Evolutionary conservation across 1,140 invertebrate species (phyloP), one percentile per base, ranked within the genome.

Genomic region (Mercenaria mercenaria): DNA sequence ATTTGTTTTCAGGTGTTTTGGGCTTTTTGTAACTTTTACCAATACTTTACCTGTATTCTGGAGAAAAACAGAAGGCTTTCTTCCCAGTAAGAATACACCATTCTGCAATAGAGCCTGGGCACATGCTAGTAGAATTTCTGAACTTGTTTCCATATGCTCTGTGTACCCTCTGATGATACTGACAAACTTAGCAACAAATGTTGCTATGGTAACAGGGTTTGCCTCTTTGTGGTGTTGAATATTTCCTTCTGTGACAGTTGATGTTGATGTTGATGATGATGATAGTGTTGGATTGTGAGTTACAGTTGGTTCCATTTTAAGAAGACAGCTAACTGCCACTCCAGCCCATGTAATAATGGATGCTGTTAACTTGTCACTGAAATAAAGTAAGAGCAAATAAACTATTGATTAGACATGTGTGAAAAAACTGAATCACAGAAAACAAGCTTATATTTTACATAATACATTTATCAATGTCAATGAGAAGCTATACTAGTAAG

Each of bases 81-180:
- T 50, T 79, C 76, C 76, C 10, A 56, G 29, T 32, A 79, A 79
- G 15, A 41, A 59, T 32, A 34, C 47, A 34, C 47, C 20, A n/a
- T 82, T 82, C 80, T 67, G 34, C 15, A 64, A 8, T 13, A 85
- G 20, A 32, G 83, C 41, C 67, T 56, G 41, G 41, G 83, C 83
- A 85, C 67, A 85, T 23, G 64, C 47, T 10, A 85, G 41, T 29
- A 85, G 47, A n/a, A 85, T 41, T 0, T 85, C 67, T 4, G 32
- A n/a, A 56, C 67, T 72, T 0, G 83, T 85, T n/a, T 85, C 83
- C 29, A 85, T 32, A 32, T 74, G 69, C 10, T 37, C 43, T 39
- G 83, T 85, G 15, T 74, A 52, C 0, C 64, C 69, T 72, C 67
- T 67, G 0, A 85, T 39, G 2, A 72, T 74, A 56, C n/a, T 6